Evolutionary conservation across 1,140 invertebrate genomes (phyloP).

Genomic region (Cephus cinctus): DNA sequence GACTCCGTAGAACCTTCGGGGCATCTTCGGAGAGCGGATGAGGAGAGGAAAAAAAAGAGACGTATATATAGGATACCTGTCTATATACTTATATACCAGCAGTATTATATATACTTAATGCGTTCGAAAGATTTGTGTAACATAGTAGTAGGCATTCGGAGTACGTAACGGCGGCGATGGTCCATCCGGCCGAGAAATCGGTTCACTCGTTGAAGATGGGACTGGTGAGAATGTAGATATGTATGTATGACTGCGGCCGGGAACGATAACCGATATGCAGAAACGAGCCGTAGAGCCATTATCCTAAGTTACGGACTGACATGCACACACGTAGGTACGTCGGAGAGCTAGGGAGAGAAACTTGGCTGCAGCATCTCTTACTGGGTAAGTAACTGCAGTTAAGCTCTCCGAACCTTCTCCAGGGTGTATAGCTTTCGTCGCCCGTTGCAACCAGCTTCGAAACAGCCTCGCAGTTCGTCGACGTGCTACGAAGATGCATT

Average conservation of each 20-base stretch:
- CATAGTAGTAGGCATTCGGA: no score
- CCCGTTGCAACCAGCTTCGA: conserved; percentile 1
- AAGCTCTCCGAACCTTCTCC: conserved; percentile 19
- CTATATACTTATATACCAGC: no score
- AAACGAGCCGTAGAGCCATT: conserved; percentile 37
- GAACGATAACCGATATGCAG: conserved; percentile 35
- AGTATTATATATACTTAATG: no score
- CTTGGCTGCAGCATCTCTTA: conserved; percentile 32
- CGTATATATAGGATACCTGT: no score
- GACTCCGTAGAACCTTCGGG: neutral
- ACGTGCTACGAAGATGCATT: conserved; percentile 29
- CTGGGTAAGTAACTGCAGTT: conserved; percentile 43
- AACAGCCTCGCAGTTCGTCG: neutral
- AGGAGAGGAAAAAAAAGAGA: no score
- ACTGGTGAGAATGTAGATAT: no score
- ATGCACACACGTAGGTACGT: conserved; percentile 21
- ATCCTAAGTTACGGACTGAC: conserved; percentile 45
- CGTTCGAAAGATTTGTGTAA: no score
- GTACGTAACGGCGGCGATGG: no score
- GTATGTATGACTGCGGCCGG: conserved; percentile 11
- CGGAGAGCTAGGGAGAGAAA: no score
- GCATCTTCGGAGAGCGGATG: conserved; percentile 17
- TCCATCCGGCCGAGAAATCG: no score
- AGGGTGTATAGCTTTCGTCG: neutral
- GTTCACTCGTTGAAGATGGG: no score